A percentile compares a stretch with the other conserved stretches of the same genome.
phyloP scores from a whole-genome alignment of 2,888 invertebrate genomes.

The Machimus rusticus region DNA sequence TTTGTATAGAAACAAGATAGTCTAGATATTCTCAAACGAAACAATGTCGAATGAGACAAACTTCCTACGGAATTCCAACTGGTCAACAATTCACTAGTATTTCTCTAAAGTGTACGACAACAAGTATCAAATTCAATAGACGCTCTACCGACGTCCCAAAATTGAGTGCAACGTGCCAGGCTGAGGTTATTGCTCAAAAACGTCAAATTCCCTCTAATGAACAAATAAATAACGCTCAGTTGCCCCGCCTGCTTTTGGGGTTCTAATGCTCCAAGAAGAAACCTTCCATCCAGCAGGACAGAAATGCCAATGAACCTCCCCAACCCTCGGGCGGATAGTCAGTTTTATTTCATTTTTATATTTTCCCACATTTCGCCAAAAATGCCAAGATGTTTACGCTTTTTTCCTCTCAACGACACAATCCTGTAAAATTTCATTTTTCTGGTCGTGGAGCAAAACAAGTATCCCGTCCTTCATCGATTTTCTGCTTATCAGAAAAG shows the following conservation, averaged over 20 bases:
- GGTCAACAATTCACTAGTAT: neutral
- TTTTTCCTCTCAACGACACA: neutral
- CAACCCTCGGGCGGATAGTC: neutral
- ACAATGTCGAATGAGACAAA: neutral
- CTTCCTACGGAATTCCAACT: neutral
- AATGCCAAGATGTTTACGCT: neutral
- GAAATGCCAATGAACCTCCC: neutral
- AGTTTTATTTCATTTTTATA: neutral
- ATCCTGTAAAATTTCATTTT: neutral
- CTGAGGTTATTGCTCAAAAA: neutral
- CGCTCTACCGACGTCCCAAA: neutral
- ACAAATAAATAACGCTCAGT: slow-evolving; percentile 7
- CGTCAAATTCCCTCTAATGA: neutral
- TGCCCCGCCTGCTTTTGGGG: neutral
- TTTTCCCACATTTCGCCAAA: neutral
- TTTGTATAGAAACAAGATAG: neutral
- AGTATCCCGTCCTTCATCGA: neutral
- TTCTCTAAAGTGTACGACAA: neutral
- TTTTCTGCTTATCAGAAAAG: neutral
- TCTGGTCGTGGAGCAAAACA: neutral
- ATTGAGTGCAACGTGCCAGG: neutral
- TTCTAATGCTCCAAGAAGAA: neutral
- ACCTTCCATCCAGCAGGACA: neutral
- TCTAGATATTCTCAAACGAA: too few relatives aligned
- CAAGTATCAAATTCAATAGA: neutral